Conservation (phyloP, 2,113 vertebrate genomes). For the Recurvirostra avosetta region DNA sequence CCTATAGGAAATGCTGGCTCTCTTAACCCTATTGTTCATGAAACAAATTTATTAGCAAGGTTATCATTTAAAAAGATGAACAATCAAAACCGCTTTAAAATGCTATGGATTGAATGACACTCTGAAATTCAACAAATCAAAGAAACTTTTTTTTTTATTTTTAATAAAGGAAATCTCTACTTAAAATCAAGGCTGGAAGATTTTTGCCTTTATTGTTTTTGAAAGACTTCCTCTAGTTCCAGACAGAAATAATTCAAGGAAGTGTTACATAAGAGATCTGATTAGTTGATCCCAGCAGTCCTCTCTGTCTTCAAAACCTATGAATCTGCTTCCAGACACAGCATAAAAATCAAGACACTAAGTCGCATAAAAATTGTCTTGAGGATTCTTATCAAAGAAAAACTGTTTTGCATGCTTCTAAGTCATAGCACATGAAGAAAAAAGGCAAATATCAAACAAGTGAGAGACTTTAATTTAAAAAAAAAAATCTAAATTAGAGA, state of each 20-base stretch:
- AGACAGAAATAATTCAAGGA: slow-evolving; percentile 57
- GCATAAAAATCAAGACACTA: not conserved
- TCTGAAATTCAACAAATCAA: not conserved
- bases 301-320: not conserved
- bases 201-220: slow-evolving; percentile 33
- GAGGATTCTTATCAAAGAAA: not conserved
- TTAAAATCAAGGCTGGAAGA: slow-evolving; percentile 22
- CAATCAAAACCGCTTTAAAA: not conserved
- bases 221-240: slow-evolving; percentile 33
- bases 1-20: not conserved
- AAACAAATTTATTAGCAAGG: not conserved
- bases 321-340: not conserved
- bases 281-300: not conserved
- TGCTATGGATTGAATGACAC: not conserved
- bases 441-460: not conserved
- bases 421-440: not conserved
- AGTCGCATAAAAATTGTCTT: not conserved
- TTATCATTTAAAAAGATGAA: not conserved
- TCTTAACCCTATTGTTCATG: not conserved
- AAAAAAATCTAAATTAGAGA: not conserved
- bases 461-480: not conserved
- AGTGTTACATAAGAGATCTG: slow-evolving; percentile 36
- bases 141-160: not conserved
- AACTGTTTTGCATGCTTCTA: not conserved
- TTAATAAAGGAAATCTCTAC: slow-evolving; percentile 26